Conservation (phyloP, 2,888 invertebrate genomes). For the Cepaea hortensis region DNA sequence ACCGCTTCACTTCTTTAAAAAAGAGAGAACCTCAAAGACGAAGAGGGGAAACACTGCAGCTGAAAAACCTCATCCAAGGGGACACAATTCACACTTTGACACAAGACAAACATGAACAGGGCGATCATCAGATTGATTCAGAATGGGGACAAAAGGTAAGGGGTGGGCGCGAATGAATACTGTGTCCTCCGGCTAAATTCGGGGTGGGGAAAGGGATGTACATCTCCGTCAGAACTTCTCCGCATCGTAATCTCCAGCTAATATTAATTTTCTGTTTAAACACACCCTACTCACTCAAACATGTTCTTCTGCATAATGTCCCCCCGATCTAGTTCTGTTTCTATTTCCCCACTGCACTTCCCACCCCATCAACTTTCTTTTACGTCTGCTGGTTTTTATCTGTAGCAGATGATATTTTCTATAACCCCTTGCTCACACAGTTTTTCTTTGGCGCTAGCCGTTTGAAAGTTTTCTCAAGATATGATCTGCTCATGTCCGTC, state of each 20-base stretch:
- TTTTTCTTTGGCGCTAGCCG: neutral
- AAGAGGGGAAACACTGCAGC: constrained; percentile 27
- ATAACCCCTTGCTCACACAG: constrained; percentile 11
- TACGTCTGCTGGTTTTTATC: neutral
- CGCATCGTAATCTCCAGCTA: constrained; percentile 36
- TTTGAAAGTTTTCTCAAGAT: constrained; percentile 34
- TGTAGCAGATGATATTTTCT: constrained; percentile 16
- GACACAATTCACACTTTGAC: constrained; percentile 44
- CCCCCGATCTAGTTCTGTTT: constrained; percentile 4
- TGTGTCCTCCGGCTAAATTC: neutral
- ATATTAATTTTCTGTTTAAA: constrained; percentile 46
- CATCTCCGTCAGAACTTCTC: neutral
- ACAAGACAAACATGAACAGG: constrained; percentile 33
- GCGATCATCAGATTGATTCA: constrained; percentile 37
- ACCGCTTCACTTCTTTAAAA: neutral
- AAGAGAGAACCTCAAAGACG: neutral
- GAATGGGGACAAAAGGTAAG: constrained; percentile 3
- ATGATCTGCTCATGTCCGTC: neutral
- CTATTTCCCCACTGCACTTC: neutral
- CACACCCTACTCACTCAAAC: constrained; percentile 18
- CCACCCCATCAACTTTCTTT: neutral
- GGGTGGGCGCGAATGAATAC: constrained; percentile 6
- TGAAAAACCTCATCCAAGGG: constrained; percentile 37
- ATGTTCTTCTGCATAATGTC: neutral
- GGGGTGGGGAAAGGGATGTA: neutral